Base-by-base conservation (phyloP, 1,140 invertebrate genomes). In the Hyles vespertilio region DNA sequence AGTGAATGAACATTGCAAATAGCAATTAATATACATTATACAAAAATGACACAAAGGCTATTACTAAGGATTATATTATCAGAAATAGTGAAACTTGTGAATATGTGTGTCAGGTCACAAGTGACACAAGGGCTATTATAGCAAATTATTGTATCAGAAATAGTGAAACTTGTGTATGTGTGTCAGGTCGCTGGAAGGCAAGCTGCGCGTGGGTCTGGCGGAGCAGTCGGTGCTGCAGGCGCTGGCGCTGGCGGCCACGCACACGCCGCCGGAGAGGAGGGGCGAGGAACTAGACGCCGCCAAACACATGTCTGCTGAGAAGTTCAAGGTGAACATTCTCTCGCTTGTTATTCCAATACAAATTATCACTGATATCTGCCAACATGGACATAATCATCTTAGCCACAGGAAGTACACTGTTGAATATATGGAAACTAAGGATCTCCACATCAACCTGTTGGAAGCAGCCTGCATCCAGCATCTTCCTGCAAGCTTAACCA, bases 191-290 rank as follows among this genome's bases (percentile, higher is more conserved):
- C 86, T 99, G 2, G 93, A 95, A 63, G 98, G 98, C 8, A 99
- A 99, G 89, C 89, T 99, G 50, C 92, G 98, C 45, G 98, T 99
- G 69, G 98, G 98, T 3, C 90, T 99, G 53, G 99, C 98, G 1
- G 98, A 99, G 79, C 98, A 99, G 87, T 99, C 98, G 9, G 93
- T 99, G 32, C 89, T 99, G 10, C 95, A 96, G 81, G 98, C 98
- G 9, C 79, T 99, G 47, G 96, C 97, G 9, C 92, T 96, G 74
- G 98, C 98, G 3, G 94, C 94, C 69, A 91, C 93, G 32, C 87
- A 92, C 55, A 94, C 94, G 4, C 95, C 94, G 22, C 93, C 93
- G 45, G 84, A 89, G 2, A 94, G 91, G 74, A 94, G 95, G 2
- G 93, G 92, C 3, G 86, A 92, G 77, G 86, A 92, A 33, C 51